A percentile compares a stretch with the other conserved stretches of the same genome.
Evolutionary conservation across 2,113 vertebrate genomes (phyloP).

Genomic region (Galeopterus variegatus): DNA sequence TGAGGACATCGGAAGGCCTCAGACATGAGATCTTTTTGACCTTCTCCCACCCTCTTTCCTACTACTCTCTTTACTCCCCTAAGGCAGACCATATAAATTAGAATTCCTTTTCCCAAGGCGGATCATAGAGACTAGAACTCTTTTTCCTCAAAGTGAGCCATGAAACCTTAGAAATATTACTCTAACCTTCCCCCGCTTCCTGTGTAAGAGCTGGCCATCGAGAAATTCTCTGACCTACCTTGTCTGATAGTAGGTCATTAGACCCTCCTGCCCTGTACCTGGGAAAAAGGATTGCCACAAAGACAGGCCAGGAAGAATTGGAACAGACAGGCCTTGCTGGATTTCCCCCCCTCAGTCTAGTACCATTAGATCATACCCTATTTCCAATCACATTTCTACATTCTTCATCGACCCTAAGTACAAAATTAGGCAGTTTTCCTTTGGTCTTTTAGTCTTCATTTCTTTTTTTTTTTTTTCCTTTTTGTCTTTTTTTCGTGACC

Average conservation of each 20-base stretch:
- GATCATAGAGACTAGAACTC: no score
- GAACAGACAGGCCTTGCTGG: background rate
- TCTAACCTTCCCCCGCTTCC: background rate
- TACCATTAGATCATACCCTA: background rate
- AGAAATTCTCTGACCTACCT: background rate
- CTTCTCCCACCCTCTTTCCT: background rate
- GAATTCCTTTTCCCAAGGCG: background rate
- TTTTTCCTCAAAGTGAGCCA: no score
- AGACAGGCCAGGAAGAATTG: background rate
- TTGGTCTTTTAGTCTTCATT: background rate
- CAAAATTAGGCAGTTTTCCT: background rate
- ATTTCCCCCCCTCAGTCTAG: background rate
- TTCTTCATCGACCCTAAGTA: background rate
- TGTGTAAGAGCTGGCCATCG: background rate
- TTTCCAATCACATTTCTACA: background rate
- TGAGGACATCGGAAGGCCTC: background rate
- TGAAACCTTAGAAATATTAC: background rate
- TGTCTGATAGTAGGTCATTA: background rate
- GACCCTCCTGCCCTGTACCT: background rate
- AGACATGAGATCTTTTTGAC: background rate
- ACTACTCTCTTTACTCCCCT: background rate
- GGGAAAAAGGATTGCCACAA: background rate
- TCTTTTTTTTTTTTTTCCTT: no score
- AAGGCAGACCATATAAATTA: background rate
- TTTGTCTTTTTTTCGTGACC: no score